Conservation (phyloP, 2,888 invertebrate species). For the Atethmia centrago region DNA sequence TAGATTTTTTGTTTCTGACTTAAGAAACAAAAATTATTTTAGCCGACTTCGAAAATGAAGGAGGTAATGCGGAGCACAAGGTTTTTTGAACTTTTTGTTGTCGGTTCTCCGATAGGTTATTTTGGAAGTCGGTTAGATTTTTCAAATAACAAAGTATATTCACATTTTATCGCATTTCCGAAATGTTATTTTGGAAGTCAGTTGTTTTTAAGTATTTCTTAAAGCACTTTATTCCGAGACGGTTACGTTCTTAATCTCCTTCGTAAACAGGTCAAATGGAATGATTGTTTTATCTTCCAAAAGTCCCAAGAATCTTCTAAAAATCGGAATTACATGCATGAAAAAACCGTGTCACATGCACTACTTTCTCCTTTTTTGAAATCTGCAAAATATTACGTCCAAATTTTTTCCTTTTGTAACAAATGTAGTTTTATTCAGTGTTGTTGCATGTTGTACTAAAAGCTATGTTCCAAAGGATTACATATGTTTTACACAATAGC, state of each 20-base stretch:
- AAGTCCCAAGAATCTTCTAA: too few species aligned
- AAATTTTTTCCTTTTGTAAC: constrained; percentile 44
- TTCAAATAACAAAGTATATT: too few species aligned
- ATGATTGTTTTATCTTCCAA: neutral
- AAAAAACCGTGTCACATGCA: neutral
- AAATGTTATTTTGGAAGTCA: neutral
- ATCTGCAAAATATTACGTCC: neutral
- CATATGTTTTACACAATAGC: neutral
- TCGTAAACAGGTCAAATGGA: neutral
- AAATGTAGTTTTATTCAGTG: constrained; percentile 62
- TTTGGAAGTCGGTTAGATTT: neutral
- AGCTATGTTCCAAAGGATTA: constrained; percentile 19
- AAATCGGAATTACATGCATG: neutral
- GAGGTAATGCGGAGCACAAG: neutral
- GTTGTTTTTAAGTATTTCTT: too few species aligned
- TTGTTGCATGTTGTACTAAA: constrained; percentile 19
- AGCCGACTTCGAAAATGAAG: neutral
- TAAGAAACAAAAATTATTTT: neutral
- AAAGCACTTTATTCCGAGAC: neutral
- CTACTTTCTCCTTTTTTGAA: neutral
- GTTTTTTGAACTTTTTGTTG: neutral
- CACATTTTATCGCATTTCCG: neutral
- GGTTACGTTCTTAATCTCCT: neutral
- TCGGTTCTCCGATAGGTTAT: neutral
- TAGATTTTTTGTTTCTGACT: neutral